Evolutionary conservation across 2,888 invertebrate species (phyloP), one percentile per base, ranked within the genome.

Genomic region (Amiota mariae): DNA sequence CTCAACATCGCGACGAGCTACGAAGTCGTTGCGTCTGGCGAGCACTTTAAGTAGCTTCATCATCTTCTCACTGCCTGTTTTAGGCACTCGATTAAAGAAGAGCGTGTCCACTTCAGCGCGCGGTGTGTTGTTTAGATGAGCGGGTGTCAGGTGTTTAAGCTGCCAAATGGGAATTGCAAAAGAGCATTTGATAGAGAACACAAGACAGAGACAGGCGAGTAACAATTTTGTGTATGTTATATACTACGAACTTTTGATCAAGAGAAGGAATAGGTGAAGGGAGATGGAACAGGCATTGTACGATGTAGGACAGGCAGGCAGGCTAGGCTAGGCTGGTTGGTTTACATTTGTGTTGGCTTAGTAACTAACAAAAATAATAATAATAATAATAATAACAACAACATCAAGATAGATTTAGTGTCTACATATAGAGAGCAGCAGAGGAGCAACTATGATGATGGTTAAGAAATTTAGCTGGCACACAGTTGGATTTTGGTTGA

Each of bases 21-120:
- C 93, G 91, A 93, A 94, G 73, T 91, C 90, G 86, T 94, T 93
- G 72, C 90, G 90, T 78, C 92, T 89, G 15, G 91, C 93, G 70
- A 96, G 90, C 73, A 94, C 90, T 78, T 94, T 90, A 48, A 96
- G 90, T 49, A 97, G 91, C 87, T 95, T 95, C 96, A 97, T 96
- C 86, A 96, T 93, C 36, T 96, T 96, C 90, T 96, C 96, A 71
- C 96, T 96, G 77, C 96, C 97, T 54, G 96, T 96, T 91, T 97
- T 97, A 12, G 97, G 96, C 66, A 97, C 96, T 20, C 97, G 92
- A 90, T 97, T 97, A 90, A 97, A 97, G 91, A 97, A 95, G 67
- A 97, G 88, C 70, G 95, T 92, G 72, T 96, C 93, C 70, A 93
- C 92, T 75, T 88, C 80, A 9, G 88, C 87, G 51, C 78, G 83